Evolutionary conservation across 2,888 invertebrate species (phyloP).

Genomic region (Heliconius aoede): DNA sequence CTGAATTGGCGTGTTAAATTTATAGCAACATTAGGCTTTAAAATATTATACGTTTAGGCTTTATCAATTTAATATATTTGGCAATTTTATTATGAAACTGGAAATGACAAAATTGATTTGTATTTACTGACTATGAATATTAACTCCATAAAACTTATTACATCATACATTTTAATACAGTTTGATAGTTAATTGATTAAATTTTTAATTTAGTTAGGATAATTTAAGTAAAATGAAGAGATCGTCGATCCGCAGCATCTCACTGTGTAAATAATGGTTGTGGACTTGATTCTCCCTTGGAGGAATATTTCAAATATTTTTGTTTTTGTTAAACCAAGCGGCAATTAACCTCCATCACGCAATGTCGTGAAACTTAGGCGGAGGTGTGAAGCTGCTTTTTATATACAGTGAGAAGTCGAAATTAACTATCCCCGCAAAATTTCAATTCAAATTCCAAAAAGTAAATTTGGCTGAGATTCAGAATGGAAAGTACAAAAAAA

Average conservation of each 20-base stretch:
- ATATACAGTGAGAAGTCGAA: no score
- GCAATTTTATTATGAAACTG: background rate
- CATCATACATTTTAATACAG: no score
- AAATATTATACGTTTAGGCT: slow-evolving; percentile 10
- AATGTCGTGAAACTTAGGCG: background rate
- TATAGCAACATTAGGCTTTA: slow-evolving; percentile 22
- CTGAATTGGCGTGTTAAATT: slow-evolving; percentile 24
- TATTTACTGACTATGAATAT: no score
- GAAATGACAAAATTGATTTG: background rate
- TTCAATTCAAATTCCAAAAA: no score
- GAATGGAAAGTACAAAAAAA: background rate
- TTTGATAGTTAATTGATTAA: no score
- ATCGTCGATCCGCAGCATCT: background rate
- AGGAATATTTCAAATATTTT: background rate
- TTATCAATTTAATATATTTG: background rate
- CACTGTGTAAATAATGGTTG: background rate
- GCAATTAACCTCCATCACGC: background rate
- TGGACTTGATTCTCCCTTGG: background rate
- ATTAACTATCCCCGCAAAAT: no score
- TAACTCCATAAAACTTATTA: no score
- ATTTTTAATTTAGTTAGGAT: no score
- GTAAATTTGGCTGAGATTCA: background rate
- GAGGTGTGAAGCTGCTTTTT: background rate
- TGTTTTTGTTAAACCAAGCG: no score
- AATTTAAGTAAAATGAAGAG: background rate